Evolutionary conservation across 2,113 vertebrate species (phyloP).

Genomic region (Eulemur macaco): DNA sequence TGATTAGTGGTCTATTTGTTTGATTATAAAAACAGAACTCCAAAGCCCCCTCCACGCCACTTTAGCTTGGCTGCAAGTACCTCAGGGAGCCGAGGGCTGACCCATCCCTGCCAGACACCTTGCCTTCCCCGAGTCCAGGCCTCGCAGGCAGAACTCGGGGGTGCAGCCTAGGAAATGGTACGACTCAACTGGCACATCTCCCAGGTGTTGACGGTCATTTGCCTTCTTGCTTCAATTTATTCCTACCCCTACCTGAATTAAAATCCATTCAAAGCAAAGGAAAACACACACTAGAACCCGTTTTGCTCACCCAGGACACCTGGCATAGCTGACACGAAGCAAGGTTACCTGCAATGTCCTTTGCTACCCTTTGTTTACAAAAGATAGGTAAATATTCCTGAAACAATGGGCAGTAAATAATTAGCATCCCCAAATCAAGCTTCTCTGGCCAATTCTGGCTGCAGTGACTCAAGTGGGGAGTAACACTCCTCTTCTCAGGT

Average conservation of each 20-base stretch:
- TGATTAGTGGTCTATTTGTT: background rate
- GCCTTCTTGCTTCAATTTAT: background rate
- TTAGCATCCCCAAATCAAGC: background rate
- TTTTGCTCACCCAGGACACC: background rate
- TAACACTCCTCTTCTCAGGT: background rate
- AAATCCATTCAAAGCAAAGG: background rate
- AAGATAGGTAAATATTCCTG: background rate
- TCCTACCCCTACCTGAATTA: background rate
- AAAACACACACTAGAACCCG: background rate
- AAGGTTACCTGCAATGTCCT: background rate
- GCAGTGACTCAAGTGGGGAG: background rate
- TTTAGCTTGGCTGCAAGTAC: background rate
- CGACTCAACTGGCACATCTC: fast-evolving
- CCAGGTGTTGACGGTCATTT: background rate
- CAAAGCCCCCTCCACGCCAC: background rate
- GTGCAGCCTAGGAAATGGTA: background rate
- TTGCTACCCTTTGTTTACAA: background rate
- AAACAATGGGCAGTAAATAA: background rate
- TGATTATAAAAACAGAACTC: background rate
- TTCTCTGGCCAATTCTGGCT: background rate
- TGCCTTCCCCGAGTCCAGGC: background rate
- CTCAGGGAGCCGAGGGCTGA: background rate
- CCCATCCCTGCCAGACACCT: background rate
- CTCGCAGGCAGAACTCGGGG: background rate
- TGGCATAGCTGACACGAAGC: background rate